These are phyloP conservation scores for Reticulitermes speratus DNA, from an alignment of 1,140 invertebrate species.

Conservation along the genomic window DNA sequence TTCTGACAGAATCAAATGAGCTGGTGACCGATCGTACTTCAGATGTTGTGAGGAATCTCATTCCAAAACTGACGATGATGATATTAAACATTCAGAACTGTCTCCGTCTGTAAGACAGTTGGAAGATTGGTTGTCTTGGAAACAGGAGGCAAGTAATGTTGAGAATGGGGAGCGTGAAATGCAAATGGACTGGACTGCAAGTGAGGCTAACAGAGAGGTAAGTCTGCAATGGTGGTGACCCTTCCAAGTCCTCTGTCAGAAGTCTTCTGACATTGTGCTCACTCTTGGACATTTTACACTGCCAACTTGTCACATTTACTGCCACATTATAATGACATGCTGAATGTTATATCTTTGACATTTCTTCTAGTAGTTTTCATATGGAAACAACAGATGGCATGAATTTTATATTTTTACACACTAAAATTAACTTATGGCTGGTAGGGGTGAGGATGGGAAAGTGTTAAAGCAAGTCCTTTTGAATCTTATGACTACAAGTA, in stretches of 20 bases:
- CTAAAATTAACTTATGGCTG: too few relatives aligned
- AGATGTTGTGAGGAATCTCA: not conserved
- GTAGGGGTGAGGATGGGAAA: too few relatives aligned
- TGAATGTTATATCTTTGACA: too few relatives aligned
- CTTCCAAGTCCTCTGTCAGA: too few relatives aligned
- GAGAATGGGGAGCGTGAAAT: not conserved
- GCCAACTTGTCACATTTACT: not conserved
- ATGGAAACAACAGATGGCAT: too few relatives aligned
- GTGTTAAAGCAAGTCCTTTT: too few relatives aligned
- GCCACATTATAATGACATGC: too few relatives aligned
- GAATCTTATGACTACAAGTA: too few relatives aligned
- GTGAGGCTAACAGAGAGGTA: not conserved
- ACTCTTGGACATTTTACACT: not conserved
- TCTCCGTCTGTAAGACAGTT: not conserved
- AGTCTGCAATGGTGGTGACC: not conserved
- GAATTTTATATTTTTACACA: too few relatives aligned
- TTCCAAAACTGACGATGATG: not conserved
- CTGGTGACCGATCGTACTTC: not conserved
- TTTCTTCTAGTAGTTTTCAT: too few relatives aligned
- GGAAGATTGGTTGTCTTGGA: not conserved
- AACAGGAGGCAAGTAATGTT: not conserved
- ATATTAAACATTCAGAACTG: not conserved
- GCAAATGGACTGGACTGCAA: not conserved
- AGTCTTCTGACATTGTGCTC: too few relatives aligned
- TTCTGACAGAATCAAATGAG: not conserved